These are phyloP conservation scores for Telenomus remus DNA, from an alignment of 1,140 invertebrate genomes.

Conservation along the genomic window DNA sequence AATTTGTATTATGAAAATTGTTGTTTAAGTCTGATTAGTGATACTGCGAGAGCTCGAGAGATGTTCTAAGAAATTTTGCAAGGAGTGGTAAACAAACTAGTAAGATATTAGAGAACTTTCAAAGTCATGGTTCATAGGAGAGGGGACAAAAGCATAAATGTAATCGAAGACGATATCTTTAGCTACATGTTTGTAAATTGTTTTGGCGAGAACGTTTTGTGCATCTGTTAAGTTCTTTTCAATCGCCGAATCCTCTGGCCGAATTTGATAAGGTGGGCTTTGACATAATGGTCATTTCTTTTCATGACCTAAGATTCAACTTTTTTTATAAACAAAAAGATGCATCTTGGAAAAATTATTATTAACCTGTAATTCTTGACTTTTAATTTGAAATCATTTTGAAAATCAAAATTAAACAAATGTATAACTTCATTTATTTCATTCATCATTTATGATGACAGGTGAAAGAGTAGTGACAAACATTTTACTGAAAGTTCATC, in stretches of 20 bases:
- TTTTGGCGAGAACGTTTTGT: constrained; percentile 62
- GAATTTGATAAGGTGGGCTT: constrained; percentile 30
- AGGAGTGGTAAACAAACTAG: constrained; percentile 33
- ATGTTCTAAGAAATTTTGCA: constrained; percentile 14
- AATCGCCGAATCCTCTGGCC: constrained; percentile 17
- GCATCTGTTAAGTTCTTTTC: constrained; percentile 14
- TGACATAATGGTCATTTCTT: background rate
- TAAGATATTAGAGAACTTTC: constrained; percentile 52
- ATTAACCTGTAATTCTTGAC: too few species aligned
- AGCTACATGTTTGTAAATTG: constrained; percentile 62
- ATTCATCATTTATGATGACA: too few species aligned
- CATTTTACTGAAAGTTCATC: too few species aligned
- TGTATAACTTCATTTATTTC: too few species aligned
- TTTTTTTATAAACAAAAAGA: too few species aligned
- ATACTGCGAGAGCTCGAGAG: background rate
- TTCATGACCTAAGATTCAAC: constrained; percentile 5
- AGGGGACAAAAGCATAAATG: constrained; percentile 68
- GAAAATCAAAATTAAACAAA: too few species aligned
- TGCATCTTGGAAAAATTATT: too few species aligned
- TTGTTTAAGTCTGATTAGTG: too few species aligned
- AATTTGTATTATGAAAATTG: too few species aligned
- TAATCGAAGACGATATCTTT: constrained; percentile 65
- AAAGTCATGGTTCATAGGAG: constrained; percentile 58
- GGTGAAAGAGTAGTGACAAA: too few species aligned
- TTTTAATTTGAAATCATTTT: too few species aligned